Percentiles rank a stretch among this genome's conserved stretches.
These are phyloP conservation scores for Drosophila rufa DNA, from an alignment of 1,140 invertebrate genomes.

Conservation along the genomic window DNA sequence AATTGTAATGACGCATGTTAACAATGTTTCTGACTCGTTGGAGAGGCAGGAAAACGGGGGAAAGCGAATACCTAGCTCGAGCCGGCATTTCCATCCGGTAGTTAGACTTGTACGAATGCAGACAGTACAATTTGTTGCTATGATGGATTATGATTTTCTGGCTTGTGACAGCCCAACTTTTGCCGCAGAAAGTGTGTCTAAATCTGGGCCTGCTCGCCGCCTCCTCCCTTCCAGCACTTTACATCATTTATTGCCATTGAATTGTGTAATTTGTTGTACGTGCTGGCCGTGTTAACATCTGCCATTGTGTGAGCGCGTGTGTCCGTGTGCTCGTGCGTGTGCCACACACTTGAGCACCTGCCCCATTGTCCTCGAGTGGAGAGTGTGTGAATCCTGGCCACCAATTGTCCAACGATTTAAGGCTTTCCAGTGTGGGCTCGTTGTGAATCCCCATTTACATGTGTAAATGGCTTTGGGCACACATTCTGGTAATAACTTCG, in stretches of 20 bases:
- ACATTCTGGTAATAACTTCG: constrained; percentile 5
- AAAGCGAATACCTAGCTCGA: constrained; percentile 5
- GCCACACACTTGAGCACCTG: constrained; percentile 36
- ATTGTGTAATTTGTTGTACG: constrained; percentile 71
- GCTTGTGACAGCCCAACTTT: constrained; percentile 69
- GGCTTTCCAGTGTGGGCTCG: constrained; percentile 8
- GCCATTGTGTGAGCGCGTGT: constrained; percentile 11
- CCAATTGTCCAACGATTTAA: constrained; percentile 24
- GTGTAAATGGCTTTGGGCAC: constrained; percentile 16
- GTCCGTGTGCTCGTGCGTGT: constrained; percentile 15
- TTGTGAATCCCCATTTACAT: constrained; percentile 36
- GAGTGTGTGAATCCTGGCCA: constrained; percentile 18
- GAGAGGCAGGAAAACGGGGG: not conserved
- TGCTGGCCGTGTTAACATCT: constrained; percentile 39
- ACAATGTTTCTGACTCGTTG: constrained; percentile 66
- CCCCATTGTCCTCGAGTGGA: constrained; percentile 21
- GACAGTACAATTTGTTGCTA: constrained; percentile 67
- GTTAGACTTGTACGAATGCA: constrained; percentile 42
- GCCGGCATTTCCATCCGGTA: constrained; percentile 26
- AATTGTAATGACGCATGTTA: constrained; percentile 85
- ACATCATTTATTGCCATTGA: constrained; percentile 70
- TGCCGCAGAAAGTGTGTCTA: constrained; percentile 26
- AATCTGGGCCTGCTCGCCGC: constrained; percentile 8
- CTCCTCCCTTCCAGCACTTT: constrained; percentile 28
- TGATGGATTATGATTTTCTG: constrained; percentile 79